phyloP scores from a whole-genome alignment of 2,888 invertebrate genomes.

The Coenonympha arcania region DNA sequence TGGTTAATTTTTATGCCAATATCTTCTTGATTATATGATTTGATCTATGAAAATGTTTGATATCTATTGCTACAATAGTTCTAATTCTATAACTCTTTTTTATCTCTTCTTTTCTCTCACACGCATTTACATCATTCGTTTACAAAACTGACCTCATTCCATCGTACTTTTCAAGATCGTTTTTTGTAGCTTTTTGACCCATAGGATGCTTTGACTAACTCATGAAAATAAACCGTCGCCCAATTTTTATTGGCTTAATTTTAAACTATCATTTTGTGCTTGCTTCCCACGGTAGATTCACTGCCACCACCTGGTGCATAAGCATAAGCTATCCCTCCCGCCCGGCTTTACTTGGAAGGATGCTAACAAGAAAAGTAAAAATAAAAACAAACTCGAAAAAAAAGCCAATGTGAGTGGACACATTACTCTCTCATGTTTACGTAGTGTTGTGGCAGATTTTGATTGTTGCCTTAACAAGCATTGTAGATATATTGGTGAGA shows the following conservation, averaged over 20 bases:
- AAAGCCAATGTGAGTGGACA: slow-evolving; percentile 53
- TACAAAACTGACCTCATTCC: no score
- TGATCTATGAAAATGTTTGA: no score
- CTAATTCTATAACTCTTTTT: no score
- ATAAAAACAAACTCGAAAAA: slow-evolving; percentile 53
- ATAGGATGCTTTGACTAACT: background rate
- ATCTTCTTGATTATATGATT: background rate
- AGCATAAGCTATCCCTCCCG: slow-evolving; percentile 53
- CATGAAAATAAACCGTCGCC: slow-evolving; percentile 16
- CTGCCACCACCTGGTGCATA: slow-evolving; percentile 48
- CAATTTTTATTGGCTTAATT: slow-evolving; percentile 21
- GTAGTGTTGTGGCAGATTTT: slow-evolving; percentile 27
- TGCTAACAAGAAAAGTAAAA: slow-evolving; percentile 59
- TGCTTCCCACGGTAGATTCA: slow-evolving; percentile 59
- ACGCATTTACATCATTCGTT: no score
- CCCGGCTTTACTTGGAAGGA: slow-evolving; percentile 68
- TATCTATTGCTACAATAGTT: no score
- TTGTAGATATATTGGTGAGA: background rate
- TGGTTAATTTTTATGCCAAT: slow-evolving; percentile 17
- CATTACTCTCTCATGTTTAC: slow-evolving; percentile 24
- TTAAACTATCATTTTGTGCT: slow-evolving; percentile 41
- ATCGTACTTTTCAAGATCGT: no score
- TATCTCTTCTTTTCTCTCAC: no score
- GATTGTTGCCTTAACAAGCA: slow-evolving; percentile 21
- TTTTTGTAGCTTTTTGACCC: no score